Evolutionary conservation across 1,140 invertebrate species (phyloP).

Genomic region (Chymomyza costata): DNA sequence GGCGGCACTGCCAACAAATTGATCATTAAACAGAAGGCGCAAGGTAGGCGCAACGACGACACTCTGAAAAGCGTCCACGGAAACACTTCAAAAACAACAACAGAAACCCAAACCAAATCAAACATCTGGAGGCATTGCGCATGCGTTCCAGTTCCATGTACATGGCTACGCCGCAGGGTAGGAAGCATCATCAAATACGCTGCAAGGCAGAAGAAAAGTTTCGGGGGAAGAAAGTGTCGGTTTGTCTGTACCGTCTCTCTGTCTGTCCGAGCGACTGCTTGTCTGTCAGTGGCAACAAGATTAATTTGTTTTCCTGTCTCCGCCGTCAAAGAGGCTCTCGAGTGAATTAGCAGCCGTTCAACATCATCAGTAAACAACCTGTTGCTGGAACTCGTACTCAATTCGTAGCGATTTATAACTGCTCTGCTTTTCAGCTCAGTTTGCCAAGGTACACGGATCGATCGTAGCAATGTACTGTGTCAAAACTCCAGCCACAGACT

Average conservation of each 20-base stretch:
- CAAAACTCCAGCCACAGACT: conserved; percentile 11
- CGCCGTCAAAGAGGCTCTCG: conserved; percentile 17
- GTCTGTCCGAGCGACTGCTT: too few species aligned
- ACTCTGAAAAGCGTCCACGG: conserved; percentile 20
- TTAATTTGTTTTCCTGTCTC: conserved; percentile 66
- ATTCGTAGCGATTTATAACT: conserved; percentile 48
- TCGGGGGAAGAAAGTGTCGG: conserved; percentile 42
- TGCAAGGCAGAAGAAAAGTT: conserved; percentile 26
- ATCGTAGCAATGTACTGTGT: conserved; percentile 7
- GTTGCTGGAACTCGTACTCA: conserved; percentile 37
- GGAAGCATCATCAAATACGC: conserved; percentile 34
- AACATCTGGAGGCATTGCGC: conserved; percentile 68
- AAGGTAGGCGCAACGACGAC: conserved; percentile 56
- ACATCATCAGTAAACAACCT: conserved; percentile 53
- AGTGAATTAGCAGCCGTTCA: conserved; percentile 8
- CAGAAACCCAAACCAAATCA: conserved; percentile 39
- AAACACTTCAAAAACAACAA: conserved; percentile 5
- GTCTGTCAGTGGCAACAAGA: conserved; percentile 46
- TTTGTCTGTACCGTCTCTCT: background rate
- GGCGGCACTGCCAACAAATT: conserved; percentile 56
- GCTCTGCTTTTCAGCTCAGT: conserved; percentile 44
- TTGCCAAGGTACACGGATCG: conserved; percentile 24
- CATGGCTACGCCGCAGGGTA: conserved; percentile 20
- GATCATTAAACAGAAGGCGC: conserved; percentile 72
- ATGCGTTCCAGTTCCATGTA: conserved; percentile 22